Evolutionary conservation across 1,140 invertebrate species (phyloP).

Genomic region (Bemisia tabaci): DNA sequence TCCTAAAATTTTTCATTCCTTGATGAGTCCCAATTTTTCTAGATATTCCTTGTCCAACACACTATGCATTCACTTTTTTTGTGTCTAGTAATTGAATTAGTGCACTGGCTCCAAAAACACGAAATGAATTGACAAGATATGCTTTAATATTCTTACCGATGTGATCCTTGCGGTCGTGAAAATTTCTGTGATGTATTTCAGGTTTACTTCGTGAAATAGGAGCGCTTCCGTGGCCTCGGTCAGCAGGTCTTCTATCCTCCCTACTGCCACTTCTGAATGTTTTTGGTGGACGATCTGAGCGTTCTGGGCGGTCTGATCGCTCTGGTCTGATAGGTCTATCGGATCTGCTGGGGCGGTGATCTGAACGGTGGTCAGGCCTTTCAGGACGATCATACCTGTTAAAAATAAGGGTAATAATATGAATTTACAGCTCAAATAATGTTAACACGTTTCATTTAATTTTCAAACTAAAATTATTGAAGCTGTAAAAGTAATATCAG

Average conservation of each 20-base stretch:
- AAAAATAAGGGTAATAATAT: neutral
- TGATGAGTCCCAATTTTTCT: too few relatives aligned
- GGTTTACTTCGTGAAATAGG: neutral
- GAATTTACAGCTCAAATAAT: too few relatives aligned
- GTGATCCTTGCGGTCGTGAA: neutral
- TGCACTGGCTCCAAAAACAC: too few relatives aligned
- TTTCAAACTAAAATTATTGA: too few relatives aligned
- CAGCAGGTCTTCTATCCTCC: neutral
- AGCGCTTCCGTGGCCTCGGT: neutral
- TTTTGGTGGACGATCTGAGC: neutral
- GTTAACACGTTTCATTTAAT: too few relatives aligned
- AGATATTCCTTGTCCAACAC: too few relatives aligned
- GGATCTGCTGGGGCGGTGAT: too few relatives aligned
- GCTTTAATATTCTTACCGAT: neutral
- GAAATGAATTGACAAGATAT: too few relatives aligned
- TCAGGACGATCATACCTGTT: neutral
- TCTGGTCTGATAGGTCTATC: neutral
- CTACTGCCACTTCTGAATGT: neutral
- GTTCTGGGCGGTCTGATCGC: neutral
- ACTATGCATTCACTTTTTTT: too few relatives aligned
- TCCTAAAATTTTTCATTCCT: too few relatives aligned
- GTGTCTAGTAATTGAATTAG: too few relatives aligned
- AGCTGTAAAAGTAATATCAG: too few relatives aligned
- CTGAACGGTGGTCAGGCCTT: neutral
- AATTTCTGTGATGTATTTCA: neutral